Evolutionary conservation across 2,888 invertebrate species (phyloP).

Genomic region (Clepsis dumicolana): DNA sequence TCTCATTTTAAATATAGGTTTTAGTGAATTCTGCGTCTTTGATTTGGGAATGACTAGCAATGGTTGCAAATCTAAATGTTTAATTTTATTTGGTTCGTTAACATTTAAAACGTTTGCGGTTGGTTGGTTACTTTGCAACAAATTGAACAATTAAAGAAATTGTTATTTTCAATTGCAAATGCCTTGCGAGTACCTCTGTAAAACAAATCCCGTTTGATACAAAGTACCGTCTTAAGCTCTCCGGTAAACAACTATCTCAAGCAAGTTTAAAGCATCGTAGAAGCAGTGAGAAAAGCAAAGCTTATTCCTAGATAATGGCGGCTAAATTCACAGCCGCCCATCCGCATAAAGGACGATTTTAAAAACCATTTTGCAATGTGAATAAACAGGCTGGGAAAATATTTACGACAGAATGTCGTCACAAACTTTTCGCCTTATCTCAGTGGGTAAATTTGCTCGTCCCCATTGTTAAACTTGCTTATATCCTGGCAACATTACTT

Average conservation of each 20-base stretch:
- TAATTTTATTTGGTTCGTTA: too few relatives aligned
- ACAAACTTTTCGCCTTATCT: slow-evolving; percentile 47
- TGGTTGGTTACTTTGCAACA: too few relatives aligned
- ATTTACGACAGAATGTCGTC: slow-evolving; percentile 39
- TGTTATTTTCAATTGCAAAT: neutral
- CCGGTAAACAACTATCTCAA: neutral
- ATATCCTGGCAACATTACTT: slow-evolving; percentile 72
- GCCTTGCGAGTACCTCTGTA: neutral
- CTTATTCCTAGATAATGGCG: slow-evolving; percentile 18
- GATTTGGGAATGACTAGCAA: too few relatives aligned
- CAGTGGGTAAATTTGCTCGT: slow-evolving; percentile 45
- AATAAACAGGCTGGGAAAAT: slow-evolving; percentile 45
- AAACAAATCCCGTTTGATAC: neutral
- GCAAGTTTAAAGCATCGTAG: neutral
- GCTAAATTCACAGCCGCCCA: slow-evolving; percentile 13
- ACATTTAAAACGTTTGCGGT: too few relatives aligned
- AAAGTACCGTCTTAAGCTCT: neutral
- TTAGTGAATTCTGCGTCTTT: too few relatives aligned
- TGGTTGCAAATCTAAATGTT: too few relatives aligned
- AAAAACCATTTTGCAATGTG: slow-evolving; percentile 34
- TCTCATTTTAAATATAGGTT: too few relatives aligned
- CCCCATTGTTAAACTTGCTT: slow-evolving; percentile 66
- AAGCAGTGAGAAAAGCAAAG: slow-evolving; percentile 9
- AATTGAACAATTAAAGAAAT: neutral
- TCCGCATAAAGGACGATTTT: slow-evolving; percentile 28